Evolutionary conservation across 1,140 invertebrate species (phyloP).

Genomic region (Meteorus sp.): DNA sequence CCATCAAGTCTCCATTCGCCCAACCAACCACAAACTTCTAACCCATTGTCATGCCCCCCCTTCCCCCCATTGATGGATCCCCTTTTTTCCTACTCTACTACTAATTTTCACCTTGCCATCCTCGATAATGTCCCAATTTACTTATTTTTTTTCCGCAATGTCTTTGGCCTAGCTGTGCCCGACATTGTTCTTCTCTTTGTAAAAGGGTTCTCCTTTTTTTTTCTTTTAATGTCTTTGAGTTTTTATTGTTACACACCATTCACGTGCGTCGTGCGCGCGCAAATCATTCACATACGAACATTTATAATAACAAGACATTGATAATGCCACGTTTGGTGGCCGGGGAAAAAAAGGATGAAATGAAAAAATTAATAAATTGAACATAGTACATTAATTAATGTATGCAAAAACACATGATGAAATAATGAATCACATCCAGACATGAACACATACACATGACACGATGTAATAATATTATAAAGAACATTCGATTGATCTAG

Average conservation of each 20-base stretch:
- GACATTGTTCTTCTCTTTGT: slow-evolving; percentile 50
- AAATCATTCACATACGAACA: slow-evolving; percentile 20
- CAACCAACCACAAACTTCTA: too few relatives aligned
- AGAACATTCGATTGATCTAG: slow-evolving; percentile 46
- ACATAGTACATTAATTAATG: too few relatives aligned
- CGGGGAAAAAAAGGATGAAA: too few relatives aligned
- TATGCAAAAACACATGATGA: not conserved
- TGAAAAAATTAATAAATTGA: too few relatives aligned
- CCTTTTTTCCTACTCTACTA: not conserved
- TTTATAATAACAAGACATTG: slow-evolving; percentile 13
- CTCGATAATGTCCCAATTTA: not conserved
- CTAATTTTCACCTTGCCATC: slow-evolving; percentile 8
- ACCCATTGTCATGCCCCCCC: too few relatives aligned
- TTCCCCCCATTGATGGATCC: too few relatives aligned
- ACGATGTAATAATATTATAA: slow-evolving; percentile 31
- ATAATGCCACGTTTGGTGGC: too few relatives aligned
- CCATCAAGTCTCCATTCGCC: too few relatives aligned
- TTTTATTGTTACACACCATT: slow-evolving; percentile 47
- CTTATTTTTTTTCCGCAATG: not conserved
- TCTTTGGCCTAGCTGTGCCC: slow-evolving; percentile 30
- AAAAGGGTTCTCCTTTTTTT: slow-evolving; percentile 40
- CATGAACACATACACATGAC: slow-evolving; percentile 32
- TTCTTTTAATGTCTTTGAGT: slow-evolving; percentile 44
- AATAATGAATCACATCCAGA: slow-evolving; percentile 27
- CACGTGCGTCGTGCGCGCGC: slow-evolving; percentile 29